Percentiles rank a stretch among this genome's conserved stretches.
These are phyloP conservation scores for Ostrea edulis DNA, from an alignment of 1,140 invertebrate species.

Conservation along the genomic window DNA sequence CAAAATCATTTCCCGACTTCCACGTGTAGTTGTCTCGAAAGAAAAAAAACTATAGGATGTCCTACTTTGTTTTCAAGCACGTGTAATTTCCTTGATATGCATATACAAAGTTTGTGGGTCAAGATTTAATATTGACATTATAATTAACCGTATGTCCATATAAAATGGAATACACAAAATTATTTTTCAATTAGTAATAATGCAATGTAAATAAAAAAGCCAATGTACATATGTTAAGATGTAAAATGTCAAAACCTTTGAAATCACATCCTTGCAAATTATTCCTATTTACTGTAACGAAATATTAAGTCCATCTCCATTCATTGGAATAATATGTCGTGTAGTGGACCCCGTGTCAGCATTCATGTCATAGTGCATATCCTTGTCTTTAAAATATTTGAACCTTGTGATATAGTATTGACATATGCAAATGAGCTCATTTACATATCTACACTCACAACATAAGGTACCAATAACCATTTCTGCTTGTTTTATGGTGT, in stretches of 20 bases:
- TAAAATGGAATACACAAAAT: not conserved
- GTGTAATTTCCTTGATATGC: not conserved
- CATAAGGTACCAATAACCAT: slow-evolving; percentile 10
- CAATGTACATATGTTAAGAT: not conserved
- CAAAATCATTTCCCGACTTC: too few species aligned
- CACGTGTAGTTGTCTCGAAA: too few species aligned
- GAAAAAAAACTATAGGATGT: too few species aligned
- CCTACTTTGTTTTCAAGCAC: too few species aligned
- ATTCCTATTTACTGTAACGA: not conserved
- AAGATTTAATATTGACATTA: not conserved
- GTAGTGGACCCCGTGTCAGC: not conserved
- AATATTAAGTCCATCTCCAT: not conserved
- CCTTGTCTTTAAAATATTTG: slow-evolving; percentile 10
- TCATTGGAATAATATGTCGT: slow-evolving; percentile 4
- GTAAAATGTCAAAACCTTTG: not conserved
- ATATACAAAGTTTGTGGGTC: not conserved
- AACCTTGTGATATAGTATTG: slow-evolving; percentile 24
- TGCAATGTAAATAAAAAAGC: not conserved
- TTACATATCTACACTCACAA: slow-evolving; percentile 24
- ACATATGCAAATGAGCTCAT: slow-evolving; percentile 24
- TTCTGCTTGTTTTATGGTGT: not conserved
- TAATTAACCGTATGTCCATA: not conserved
- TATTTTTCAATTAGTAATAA: not conserved
- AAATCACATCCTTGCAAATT: not conserved
- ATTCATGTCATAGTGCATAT: slow-evolving; percentile 22